Conservation (phyloP, 1,140 invertebrate genomes). For the Temnothorax nylanderi region DNA sequence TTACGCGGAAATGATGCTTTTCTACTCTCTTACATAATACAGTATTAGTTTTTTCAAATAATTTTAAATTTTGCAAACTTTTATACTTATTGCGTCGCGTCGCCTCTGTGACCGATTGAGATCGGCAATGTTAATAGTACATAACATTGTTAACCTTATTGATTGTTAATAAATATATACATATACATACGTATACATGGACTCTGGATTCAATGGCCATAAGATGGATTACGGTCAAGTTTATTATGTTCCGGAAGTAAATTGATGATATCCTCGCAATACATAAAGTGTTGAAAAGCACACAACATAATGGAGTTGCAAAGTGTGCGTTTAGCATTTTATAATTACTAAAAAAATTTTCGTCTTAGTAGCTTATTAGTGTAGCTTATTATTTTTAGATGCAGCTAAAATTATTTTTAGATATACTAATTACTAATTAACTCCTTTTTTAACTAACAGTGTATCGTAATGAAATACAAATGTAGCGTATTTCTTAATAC, state of each 20-base stretch:
- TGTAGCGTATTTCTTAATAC: neutral
- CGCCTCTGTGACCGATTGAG: neutral
- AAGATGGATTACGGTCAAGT: constrained; percentile 35
- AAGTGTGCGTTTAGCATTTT: neutral
- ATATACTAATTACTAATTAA: neutral
- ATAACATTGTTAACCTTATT: constrained; percentile 41
- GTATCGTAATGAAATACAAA: neutral
- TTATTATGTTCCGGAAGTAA: constrained; percentile 18
- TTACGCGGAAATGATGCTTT: neutral
- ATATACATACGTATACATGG: neutral
- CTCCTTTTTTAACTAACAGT: neutral
- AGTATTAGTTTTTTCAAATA: constrained; percentile 44
- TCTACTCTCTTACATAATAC: constrained; percentile 2
- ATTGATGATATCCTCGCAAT: constrained; percentile 39
- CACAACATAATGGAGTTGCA: neutral
- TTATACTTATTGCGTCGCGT: constrained; percentile 9
- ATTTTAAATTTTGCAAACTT: constrained; percentile 24
- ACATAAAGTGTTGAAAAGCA: constrained; percentile 7
- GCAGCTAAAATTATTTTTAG: neutral
- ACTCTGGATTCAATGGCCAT: constrained; percentile 19
- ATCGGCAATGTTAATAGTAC: constrained; percentile 14
- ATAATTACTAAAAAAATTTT: constrained; percentile 6
- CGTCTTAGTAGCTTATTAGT: neutral
- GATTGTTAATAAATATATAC: constrained; percentile 60
- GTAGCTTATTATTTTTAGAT: neutral